Evolutionary conservation across 2,797 vertebrate species (phyloP), one percentile per base, ranked within the genome.

Genomic region (Enteromius viviparus): DNA sequence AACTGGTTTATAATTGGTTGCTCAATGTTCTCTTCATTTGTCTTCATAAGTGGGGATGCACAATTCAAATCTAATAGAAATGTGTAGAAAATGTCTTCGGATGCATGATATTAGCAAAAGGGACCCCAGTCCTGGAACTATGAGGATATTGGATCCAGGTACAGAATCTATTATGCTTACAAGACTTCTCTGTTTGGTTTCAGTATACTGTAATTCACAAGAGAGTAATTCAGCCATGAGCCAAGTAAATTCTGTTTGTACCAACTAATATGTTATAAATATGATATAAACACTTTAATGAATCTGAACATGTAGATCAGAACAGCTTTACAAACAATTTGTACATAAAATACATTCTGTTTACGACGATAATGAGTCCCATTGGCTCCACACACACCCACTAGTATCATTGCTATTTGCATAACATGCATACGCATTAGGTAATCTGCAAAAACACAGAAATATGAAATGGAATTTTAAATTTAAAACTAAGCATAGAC

Each of bases 341-440:
- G 3, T 51, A 37, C 12, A n/a, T 40, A 23, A 55, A 21, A n/a
- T 14, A 0, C 0, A 55, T 55, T 55, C 21, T 53, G 19, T 11
- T 37, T 6, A 74, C 1, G 71, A 14, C 19, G 49, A 75, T n/a
- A 15, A 75, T 37, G 21, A 55, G 51, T 51, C 32, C 72, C 51
- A 84, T 68, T 84, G 70, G 53, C 68, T 78, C 58, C 10, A 58
- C 53, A 68, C 49, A 49, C 37, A 69, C 32, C 32, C 32, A 78
- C 42, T 53, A 26, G 17, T 79, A 74, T 81, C n/a, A 49, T 12
- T 55, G 14, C 26, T 47, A 58, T 58, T 69, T 87, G 74, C 58
- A 78, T 78, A 76, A 32, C 10, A 60, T 32, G 47, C 32, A 72
- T 78, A 62, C 76, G 70, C 37, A 81, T 85, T 74, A 87, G 55